Evolutionary conservation across 1,140 invertebrate genomes (phyloP).

Genomic region (Drosophila prosaltans): DNA sequence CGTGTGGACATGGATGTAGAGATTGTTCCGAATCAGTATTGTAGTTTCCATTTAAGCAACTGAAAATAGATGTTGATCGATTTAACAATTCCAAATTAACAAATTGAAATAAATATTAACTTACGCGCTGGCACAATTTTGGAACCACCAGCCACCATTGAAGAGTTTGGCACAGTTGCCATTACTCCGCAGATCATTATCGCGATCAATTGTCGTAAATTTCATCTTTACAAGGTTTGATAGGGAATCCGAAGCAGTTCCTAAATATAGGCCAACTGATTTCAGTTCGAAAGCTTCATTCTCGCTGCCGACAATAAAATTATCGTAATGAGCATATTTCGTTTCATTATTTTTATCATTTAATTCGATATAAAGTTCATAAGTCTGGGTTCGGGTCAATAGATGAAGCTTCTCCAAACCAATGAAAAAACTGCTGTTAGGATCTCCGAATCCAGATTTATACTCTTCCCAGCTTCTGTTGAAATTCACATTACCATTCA

Average conservation of each 20-base stretch:
- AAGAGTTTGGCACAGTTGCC: slow-evolving; percentile 5
- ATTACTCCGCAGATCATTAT: background rate
- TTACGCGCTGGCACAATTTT: background rate
- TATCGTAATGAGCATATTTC: slow-evolving; percentile 25
- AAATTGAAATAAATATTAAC: background rate
- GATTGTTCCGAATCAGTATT: background rate
- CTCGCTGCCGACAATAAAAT: slow-evolving; percentile 30
- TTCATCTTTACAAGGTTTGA: background rate
- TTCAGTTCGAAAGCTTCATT: slow-evolving; percentile 19
- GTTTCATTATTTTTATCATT: slow-evolving; percentile 16
- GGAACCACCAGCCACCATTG: slow-evolving; percentile 41
- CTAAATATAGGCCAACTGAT: slow-evolving; percentile 27
- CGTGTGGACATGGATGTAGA: background rate
- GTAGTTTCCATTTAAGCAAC: slow-evolving; percentile 14
- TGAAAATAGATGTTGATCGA: background rate
- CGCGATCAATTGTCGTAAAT: slow-evolving; percentile 7
- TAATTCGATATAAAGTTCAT: slow-evolving; percentile 35
- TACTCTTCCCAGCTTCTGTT: background rate
- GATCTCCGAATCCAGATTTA: background rate
- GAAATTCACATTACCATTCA: background rate
- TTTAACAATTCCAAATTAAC: background rate
- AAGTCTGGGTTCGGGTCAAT: slow-evolving; percentile 16
- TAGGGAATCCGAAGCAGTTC: slow-evolving; percentile 29
- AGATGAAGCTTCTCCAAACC: slow-evolving; percentile 28
- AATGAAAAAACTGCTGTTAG: slow-evolving; percentile 28